Percentiles rank a stretch among this genome's conserved stretches.
phyloP scores from a whole-genome alignment of 2,113 vertebrate genomes.

The Mesoclemmys tuberculata region DNA sequence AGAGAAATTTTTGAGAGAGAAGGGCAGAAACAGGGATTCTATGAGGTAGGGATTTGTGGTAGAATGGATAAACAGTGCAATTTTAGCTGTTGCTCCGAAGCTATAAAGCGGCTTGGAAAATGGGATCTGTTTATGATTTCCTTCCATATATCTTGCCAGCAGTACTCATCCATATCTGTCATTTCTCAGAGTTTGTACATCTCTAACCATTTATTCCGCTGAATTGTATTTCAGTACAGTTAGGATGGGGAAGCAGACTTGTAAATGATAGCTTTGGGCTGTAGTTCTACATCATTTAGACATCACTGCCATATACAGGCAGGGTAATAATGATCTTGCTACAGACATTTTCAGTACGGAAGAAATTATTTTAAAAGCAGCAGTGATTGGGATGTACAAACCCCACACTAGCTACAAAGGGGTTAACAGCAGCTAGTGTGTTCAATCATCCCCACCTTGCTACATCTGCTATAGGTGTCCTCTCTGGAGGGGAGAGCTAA shows the following conservation, averaged over 20 bases:
- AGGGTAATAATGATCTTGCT: not conserved
- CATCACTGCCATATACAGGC: not conserved
- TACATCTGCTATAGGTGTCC: not conserved
- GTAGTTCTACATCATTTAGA: not conserved
- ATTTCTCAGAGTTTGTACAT: slow-evolving; percentile 61
- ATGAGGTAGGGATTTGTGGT: not conserved
- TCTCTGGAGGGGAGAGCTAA: not conserved
- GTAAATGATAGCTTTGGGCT: slow-evolving; percentile 34
- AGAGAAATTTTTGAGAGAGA: not conserved
- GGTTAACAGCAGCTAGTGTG: not conserved
- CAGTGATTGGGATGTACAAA: not conserved
- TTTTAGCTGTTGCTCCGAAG: slow-evolving; percentile 34
- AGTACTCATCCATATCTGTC: slow-evolving; percentile 73
- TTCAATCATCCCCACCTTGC: not conserved
- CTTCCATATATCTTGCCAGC: slow-evolving; percentile 70
- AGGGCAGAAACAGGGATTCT: not conserved
- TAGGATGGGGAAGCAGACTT: not conserved
- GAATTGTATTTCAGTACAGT: slow-evolving; percentile 52
- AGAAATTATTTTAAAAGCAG: not conserved
- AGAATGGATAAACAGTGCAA: not conserved
- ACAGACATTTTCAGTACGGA: not conserved
- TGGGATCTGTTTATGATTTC: slow-evolving; percentile 59
- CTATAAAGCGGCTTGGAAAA: slow-evolving; percentile 36
- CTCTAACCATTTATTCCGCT: slow-evolving; percentile 53
- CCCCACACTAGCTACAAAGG: not conserved